phyloP scores from a whole-genome alignment of 2,888 invertebrate species.

The Encarsia formosa region DNA sequence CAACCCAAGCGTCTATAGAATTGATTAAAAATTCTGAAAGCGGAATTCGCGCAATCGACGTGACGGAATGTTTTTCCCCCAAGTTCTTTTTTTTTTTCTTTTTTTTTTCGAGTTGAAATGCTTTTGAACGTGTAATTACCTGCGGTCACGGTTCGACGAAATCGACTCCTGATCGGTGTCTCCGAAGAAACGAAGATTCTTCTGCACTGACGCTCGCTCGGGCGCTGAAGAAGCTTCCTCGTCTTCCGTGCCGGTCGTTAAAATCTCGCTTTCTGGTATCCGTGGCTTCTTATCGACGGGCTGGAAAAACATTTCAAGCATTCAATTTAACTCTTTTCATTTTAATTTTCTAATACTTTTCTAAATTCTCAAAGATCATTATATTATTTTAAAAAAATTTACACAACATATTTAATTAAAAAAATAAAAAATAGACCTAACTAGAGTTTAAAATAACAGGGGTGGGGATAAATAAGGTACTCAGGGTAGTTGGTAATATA shows the following conservation, averaged over 20 bases:
- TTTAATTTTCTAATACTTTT: no score
- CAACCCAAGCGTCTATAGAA: no score
- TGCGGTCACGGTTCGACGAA: constrained; percentile 45
- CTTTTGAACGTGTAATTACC: constrained; percentile 32
- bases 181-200: constrained; percentile 78
- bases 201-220: constrained; percentile 50
- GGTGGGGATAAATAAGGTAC: no score
- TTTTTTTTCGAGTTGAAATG: neutral
- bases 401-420: no score
- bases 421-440: no score
- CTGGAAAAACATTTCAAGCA: constrained; percentile 33
- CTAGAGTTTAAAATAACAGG: no score
- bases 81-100: constrained; percentile 1
- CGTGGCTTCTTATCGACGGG: constrained; percentile 45
- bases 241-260: constrained; percentile 58
- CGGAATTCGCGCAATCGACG: no score
- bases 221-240: constrained; percentile 51
- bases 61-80: no score
- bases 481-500: no score
- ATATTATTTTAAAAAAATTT: no score
- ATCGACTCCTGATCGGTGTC: constrained; percentile 75
- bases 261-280: constrained; percentile 48
- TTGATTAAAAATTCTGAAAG: no score
- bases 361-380: no score
- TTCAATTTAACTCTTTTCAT: neutral